Evolutionary conservation across 2,797 vertebrate genomes (phyloP).

Genomic region (Linurgus olivaceus): DNA sequence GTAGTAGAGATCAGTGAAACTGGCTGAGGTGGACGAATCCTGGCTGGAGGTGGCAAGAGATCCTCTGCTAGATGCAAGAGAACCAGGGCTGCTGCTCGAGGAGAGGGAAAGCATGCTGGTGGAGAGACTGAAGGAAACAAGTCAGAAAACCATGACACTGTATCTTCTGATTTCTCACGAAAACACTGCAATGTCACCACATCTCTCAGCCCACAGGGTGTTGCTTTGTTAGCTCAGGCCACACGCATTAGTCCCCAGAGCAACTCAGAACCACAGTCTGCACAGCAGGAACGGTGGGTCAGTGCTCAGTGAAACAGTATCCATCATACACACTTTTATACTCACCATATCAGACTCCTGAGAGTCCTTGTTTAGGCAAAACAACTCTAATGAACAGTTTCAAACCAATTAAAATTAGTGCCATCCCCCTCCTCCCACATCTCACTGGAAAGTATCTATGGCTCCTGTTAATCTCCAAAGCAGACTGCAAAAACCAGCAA

Average conservation of each 20-base stretch:
- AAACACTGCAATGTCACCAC: not conserved
- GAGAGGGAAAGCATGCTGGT: slow-evolving; percentile 95
- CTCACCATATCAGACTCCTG: not conserved
- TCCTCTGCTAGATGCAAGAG: slow-evolving; percentile 90
- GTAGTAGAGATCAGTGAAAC: slow-evolving; percentile 91
- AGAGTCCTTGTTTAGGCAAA: not conserved
- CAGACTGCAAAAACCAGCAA: slow-evolving; percentile 2
- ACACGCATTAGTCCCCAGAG: not conserved
- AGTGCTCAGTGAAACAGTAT: not conserved
- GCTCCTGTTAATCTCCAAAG: slow-evolving; percentile 1
- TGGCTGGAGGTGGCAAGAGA: slow-evolving; percentile 91
- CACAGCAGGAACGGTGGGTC: not conserved
- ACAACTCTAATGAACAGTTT: not conserved
- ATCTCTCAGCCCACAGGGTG: not conserved
- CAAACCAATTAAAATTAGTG: not conserved
- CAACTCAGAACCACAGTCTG: not conserved
- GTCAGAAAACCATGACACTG: not conserved
- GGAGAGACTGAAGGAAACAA: slow-evolving; percentile 83
- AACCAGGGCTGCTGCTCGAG: slow-evolving; percentile 94
- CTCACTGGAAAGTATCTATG: not conserved
- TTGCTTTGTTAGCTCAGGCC: slow-evolving; percentile 39
- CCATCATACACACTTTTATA: not conserved
- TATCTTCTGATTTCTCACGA: not conserved
- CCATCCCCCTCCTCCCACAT: not conserved
- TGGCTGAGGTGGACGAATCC: slow-evolving; percentile 91